Percentiles rank a stretch among this genome's conserved stretches.
Conservation (phyloP, 2,113 vertebrate species). For the Antechinus stuartii region DNA sequence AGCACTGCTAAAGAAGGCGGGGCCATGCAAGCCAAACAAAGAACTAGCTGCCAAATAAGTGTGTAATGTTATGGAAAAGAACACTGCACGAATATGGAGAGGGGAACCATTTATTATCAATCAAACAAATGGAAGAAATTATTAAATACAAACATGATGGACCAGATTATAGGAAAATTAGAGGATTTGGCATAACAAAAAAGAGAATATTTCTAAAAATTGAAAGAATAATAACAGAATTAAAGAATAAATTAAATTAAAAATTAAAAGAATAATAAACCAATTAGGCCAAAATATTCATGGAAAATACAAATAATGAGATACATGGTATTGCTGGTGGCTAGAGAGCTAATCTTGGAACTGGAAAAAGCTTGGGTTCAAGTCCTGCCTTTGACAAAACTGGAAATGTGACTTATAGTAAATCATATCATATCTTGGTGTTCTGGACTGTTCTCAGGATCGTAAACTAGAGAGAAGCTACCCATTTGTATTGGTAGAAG, state of each 20-base stretch:
- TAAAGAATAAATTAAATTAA: slow-evolving; percentile 4
- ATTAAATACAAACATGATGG: not conserved
- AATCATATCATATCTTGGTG: not conserved
- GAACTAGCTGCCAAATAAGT: not conserved
- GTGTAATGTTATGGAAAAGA: not conserved
- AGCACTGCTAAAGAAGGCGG: not conserved
- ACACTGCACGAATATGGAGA: not conserved
- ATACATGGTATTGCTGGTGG: not conserved
- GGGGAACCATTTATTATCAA: not conserved
- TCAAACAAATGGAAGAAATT: not conserved
- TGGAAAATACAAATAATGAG: not conserved
- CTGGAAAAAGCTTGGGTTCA: not conserved
- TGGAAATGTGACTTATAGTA: not conserved
- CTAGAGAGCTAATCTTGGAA: not conserved
- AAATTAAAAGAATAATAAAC: not conserved
- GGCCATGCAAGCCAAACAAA: not conserved
- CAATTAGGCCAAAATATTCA: not conserved
- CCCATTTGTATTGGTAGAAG: not conserved
- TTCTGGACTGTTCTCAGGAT: not conserved
- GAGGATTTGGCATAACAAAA: not conserved
- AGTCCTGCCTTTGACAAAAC: not conserved
- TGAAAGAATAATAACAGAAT: not conserved
- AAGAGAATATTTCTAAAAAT: not conserved
- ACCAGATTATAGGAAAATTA: not conserved
- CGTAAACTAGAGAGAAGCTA: not conserved